Base-by-base conservation (phyloP, 1,140 invertebrate species). In the Ceratina japonica region DNA sequence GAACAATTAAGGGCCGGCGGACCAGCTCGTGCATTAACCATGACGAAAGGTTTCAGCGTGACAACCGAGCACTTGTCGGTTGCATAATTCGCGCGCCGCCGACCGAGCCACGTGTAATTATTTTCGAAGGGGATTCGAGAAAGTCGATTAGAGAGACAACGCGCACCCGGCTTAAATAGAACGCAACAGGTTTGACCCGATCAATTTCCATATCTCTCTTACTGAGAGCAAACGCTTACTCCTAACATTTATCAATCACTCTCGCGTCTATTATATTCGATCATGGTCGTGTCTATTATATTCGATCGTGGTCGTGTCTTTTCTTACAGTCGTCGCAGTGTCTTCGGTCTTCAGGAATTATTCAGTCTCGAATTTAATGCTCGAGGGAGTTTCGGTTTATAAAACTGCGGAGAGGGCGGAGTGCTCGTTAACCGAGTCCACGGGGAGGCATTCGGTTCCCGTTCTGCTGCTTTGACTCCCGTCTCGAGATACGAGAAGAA, bases 1-100 rank as follows among this genome's bases (percentile, higher is more conserved):
- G 86, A 87, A 80, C 71, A 85, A 87, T 87, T 85, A 87, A 85
- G 83, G 80, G 63, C 65, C 61, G 18, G 77, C 51, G 10, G 61
- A 62, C 16, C 64, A 37, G 20, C 52, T 76, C 65, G 75, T 22
- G 66, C 65, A 58, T 74, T 51, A 59, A 74, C 77, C 77, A 24
- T 52, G 77, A 65, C 71, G 77, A 79, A 79, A 79, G 52, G 51
- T 72, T 62, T 37, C 69, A 7, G 24, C 59, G 58, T 54, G 75
- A 77, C 66, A 44, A 63, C 58, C 54, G 37, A 44, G 75, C 75
- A 62, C 49, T 77, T 71, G 75, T 63, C 64, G 52, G 58, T 65
- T 76, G 58, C 56, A 37, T 82, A 82, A 83, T 79, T 56, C 24
- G 5, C 37, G 37, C 16, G 5, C 1, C 18, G 2, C 3, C 22